Percentiles rank a stretch among this genome's conserved stretches.
Evolutionary conservation across 2,888 invertebrate species (phyloP).

Genomic region (Bibio marci): DNA sequence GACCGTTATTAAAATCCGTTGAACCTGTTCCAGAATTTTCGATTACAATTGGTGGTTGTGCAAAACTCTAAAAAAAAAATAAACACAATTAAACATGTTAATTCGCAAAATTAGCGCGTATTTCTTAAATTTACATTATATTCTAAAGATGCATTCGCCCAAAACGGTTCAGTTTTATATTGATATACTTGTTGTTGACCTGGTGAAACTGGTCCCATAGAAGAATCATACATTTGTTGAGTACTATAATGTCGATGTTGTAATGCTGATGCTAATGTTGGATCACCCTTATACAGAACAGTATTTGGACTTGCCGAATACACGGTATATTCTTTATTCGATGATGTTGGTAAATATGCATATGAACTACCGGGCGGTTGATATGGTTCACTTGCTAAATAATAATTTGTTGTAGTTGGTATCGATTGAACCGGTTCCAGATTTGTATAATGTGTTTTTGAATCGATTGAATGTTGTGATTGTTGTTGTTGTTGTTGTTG

Average conservation of each 20-base stretch:
- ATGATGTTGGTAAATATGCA: slow-evolving; percentile 6
- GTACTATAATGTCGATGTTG: slow-evolving; percentile 17
- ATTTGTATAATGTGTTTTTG: slow-evolving; percentile 10
- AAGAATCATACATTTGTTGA: slow-evolving; percentile 17
- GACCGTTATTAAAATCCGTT: slow-evolving; percentile 7
- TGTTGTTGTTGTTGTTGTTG: slow-evolving; percentile 2
- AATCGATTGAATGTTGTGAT: not conserved
- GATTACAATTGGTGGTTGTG: slow-evolving; percentile 6
- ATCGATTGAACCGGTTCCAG: slow-evolving; percentile 8
- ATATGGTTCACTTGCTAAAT: slow-evolving; percentile 8
- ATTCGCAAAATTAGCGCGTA: too few species aligned
- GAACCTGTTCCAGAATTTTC: slow-evolving; percentile 6
- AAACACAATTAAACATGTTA: too few species aligned
- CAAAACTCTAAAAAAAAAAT: slow-evolving; percentile 6
- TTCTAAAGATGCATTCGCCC: slow-evolving; percentile 5
- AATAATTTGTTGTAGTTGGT: slow-evolving; percentile 8
- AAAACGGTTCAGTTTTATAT: slow-evolving; percentile 8
- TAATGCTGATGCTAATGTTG: slow-evolving; percentile 20
- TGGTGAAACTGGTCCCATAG: slow-evolving; percentile 16
- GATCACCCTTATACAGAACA: slow-evolving; percentile 16
- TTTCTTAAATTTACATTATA: slow-evolving; percentile 4
- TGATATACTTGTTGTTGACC: slow-evolving; percentile 4
- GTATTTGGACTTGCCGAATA: slow-evolving; percentile 9
- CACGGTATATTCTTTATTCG: slow-evolving; percentile 4
- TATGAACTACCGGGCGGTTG: slow-evolving; percentile 6